These are phyloP conservation scores for Ophion ellenae DNA, from an alignment of 2,888 invertebrate species.

Conservation along the genomic window DNA sequence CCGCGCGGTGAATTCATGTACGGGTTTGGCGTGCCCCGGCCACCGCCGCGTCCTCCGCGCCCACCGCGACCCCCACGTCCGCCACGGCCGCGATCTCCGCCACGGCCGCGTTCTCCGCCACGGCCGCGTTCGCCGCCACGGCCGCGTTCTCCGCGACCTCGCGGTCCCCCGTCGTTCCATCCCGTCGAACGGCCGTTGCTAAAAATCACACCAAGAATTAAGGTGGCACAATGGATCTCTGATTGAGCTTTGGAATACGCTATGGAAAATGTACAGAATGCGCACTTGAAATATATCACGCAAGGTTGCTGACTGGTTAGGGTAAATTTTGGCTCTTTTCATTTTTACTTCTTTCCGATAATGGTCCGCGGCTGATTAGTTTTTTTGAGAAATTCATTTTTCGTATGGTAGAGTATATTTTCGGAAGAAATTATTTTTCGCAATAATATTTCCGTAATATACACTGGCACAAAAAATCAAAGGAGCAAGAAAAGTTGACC, in stretches of 20 bases:
- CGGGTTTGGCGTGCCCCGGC: constrained; percentile 13
- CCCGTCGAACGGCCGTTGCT: not conserved
- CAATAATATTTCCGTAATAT: too few relatives aligned
- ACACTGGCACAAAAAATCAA: too few relatives aligned
- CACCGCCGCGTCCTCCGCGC: constrained; percentile 17
- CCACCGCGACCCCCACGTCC: constrained; percentile 82
- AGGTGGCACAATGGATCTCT: too few relatives aligned
- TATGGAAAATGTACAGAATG: not conserved
- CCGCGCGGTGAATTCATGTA: not conserved
- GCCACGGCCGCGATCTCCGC: constrained; percentile 84
- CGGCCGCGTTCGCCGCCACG: constrained; percentile 84
- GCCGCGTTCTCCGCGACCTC: constrained; percentile 33
- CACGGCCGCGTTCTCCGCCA: constrained; percentile 84
- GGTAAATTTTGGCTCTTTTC: too few relatives aligned
- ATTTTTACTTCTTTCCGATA: too few relatives aligned
- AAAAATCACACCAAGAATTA: not conserved
- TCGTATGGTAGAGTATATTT: too few relatives aligned
- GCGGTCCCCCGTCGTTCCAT: not conserved
- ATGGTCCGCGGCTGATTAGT: too few relatives aligned
- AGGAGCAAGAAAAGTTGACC: too few relatives aligned
- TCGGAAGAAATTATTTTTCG: too few relatives aligned
- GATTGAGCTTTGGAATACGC: not conserved
- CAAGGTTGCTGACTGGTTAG: too few relatives aligned
- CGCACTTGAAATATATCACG: too few relatives aligned
- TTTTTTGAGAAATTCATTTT: too few relatives aligned